Base-by-base conservation (phyloP, 2,888 invertebrate genomes). In the Clunio marinus region DNA sequence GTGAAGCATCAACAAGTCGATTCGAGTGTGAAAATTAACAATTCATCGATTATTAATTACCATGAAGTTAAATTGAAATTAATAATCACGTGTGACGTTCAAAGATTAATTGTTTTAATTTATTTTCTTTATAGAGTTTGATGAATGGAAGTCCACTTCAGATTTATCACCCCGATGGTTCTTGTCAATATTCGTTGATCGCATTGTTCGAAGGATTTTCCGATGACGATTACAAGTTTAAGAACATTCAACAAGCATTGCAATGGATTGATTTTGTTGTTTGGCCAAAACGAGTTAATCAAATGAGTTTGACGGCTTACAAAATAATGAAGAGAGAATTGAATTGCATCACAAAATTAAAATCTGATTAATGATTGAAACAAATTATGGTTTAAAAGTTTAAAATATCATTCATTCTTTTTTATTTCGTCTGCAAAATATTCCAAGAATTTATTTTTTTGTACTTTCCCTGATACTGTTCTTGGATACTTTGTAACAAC, bases 391-490 rank as follows among this genome's bases (percentile, higher is more conserved):
- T 32, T 7, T 32, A 32, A 32, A 32, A 32, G 32, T 32, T 32
- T 32, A 32, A 32, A 45, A 45, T 15, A 45, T 51, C n/a, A n/a
- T n/a, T n/a, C n/a, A n/a, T n/a, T n/a, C 51, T 45, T 24, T 1
- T 67, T 32, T n/a, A 67, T 17, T 57, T 67, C 13, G 7, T 51
- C 22, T 1, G 55, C 55, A 22, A 35, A 67, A 35, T 75, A 71
- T 70, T 82, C 73, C n/a, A 75, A 75, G 25, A 88, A 75, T 72
- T 80, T 80, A 71, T 80, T 86, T 75, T 92, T 92, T 75, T 89
- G 88, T 63, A 91, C 82, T 79, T 93, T 93, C 8, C 91, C 92
- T 0, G 90, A 88, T 0, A 82, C 80, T 0, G 93, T 93, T 75
- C 86, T 85, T 0, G 93, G 92, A 76, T 87, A 91, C 1, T 83